These are phyloP conservation scores for Dolichallabes microphthalmus DNA, from an alignment of 2,113 vertebrate species.

Conservation along the genomic window DNA sequence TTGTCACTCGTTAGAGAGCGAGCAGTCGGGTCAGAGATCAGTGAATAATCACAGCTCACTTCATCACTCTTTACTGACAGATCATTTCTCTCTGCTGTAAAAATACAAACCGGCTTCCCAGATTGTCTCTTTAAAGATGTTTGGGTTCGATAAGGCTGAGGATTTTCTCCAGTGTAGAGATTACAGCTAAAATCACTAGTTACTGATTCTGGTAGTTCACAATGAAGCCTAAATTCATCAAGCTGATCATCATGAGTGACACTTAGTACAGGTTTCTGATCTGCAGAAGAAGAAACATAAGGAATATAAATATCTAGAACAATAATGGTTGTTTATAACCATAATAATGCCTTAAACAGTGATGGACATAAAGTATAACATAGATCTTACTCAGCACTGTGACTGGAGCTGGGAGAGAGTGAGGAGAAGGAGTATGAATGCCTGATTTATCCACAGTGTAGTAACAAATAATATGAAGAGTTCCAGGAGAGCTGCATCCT, in stretches of 20 bases:
- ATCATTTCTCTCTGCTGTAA: neutral
- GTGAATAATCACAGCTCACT: conserved; percentile 51
- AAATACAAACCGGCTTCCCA: neutral
- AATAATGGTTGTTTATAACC: too few relatives aligned
- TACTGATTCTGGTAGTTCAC: conserved; percentile 26
- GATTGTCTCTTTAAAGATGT: neutral
- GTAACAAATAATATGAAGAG: conserved; percentile 23
- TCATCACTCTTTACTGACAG: conserved; percentile 33
- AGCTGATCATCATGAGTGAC: accelerated
- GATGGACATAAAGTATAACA: too few relatives aligned
- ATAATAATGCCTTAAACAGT: too few relatives aligned
- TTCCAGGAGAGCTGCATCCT: neutral
- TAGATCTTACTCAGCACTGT: neutral
- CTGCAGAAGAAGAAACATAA: neutral
- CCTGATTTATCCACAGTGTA: neutral
- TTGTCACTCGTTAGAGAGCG: conserved; percentile 25
- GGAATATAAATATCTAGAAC: too few relatives aligned
- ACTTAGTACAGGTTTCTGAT: conserved; percentile 28
- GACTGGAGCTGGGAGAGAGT: neutral
- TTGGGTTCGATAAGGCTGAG: neutral
- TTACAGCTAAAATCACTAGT: conserved; percentile 30
- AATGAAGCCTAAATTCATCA: neutral
- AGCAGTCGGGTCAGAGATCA: conserved; percentile 19
- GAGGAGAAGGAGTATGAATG: neutral
- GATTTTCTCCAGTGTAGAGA: conserved; percentile 48